These are phyloP conservation scores for Menidia menidia DNA, from an alignment of 2,797 vertebrate genomes.

Conservation along the genomic window DNA sequence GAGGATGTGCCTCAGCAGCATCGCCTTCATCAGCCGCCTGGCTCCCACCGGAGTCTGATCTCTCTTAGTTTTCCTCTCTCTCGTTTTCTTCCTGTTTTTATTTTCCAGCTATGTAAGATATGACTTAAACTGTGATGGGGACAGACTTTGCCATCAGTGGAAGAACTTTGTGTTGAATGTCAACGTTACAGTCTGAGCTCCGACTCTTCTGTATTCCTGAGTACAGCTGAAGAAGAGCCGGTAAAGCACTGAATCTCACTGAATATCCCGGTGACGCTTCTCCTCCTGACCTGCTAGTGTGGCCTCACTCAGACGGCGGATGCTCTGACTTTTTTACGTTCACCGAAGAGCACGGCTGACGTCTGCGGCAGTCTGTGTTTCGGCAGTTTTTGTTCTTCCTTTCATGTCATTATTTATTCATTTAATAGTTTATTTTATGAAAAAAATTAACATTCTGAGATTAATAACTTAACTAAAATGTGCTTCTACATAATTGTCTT, in stretches of 20 bases:
- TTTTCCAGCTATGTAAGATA: slow-evolving; percentile 56
- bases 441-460: slow-evolving; percentile 64
- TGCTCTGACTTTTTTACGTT: slow-evolving; percentile 41
- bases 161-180: slow-evolving; percentile 73
- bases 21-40: slow-evolving; percentile 96
- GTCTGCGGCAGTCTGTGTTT: slow-evolving; percentile 39
- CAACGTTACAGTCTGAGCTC: slow-evolving; percentile 63
- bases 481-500: slow-evolving; percentile 44
- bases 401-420: slow-evolving; percentile 78
- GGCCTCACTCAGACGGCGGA: slow-evolving; percentile 64
- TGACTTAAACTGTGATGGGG: slow-evolving; percentile 63
- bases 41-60: slow-evolving; percentile 92
- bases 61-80: no score
- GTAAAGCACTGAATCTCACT: slow-evolving; percentile 71
- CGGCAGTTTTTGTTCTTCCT: slow-evolving; percentile 28
- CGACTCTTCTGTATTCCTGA: slow-evolving; percentile 49
- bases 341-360: slow-evolving; percentile 39
- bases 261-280: slow-evolving; percentile 41
- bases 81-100: slow-evolving; percentile 7
- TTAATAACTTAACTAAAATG: slow-evolving; percentile 65
- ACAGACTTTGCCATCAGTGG: slow-evolving; percentile 65
- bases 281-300: slow-evolving; percentile 53
- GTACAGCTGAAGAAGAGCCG: slow-evolving; percentile 61
- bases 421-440: slow-evolving; percentile 58
- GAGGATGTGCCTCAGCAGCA: slow-evolving; percentile 95